Base-by-base conservation (phyloP, 2,797 vertebrate genomes). In the Urophycis tenuis region DNA sequence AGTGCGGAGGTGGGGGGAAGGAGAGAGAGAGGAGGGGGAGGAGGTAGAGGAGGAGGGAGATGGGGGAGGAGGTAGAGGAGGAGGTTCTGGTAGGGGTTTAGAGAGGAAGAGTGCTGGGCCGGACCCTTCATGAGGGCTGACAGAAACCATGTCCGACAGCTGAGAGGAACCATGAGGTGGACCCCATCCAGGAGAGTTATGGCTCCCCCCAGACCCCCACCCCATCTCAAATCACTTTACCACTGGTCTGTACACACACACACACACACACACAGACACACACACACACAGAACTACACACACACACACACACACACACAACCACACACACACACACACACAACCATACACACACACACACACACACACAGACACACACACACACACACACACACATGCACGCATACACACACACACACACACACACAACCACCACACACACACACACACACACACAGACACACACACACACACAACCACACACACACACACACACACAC, bases 111-210 rank as follows among this genome's bases (percentile, higher is more conserved):
- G 82, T 80, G 79, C 74, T 78, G 81, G 83, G 80, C 80, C 45
- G 78, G 85, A 82, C 86, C 82, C 88, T 87, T 87, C 86, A 84
- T 17, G 35, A 14, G 85, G 85, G 82, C 90, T 86, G 89, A 92
- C 88, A 88, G 86, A 92, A 89, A 91, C 89, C 90, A 92, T 90
- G 87, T 77, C 88, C 84, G 81, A 91, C 92, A 94, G 92, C 92
- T 93, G 93, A 82, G 69, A 32, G 33, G 32, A 86, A 90, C 82
- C 86, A 76, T 19, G 82, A 84, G 86, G 82, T 88, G 87, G 84
- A 84, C 79, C 81, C 83, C 90, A 93, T 94, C 91, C 88, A 92
- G 93, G 92, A 93, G 83, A 76, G 93, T 93, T 93, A 93, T 90
- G 89, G 88, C 86, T 82, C 72, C 60, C 60, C 60, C 60, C 60